Percentiles rank a stretch among this genome's conserved stretches.
Conservation (phyloP, 2,888 invertebrate species). For the Phasia obesa region DNA sequence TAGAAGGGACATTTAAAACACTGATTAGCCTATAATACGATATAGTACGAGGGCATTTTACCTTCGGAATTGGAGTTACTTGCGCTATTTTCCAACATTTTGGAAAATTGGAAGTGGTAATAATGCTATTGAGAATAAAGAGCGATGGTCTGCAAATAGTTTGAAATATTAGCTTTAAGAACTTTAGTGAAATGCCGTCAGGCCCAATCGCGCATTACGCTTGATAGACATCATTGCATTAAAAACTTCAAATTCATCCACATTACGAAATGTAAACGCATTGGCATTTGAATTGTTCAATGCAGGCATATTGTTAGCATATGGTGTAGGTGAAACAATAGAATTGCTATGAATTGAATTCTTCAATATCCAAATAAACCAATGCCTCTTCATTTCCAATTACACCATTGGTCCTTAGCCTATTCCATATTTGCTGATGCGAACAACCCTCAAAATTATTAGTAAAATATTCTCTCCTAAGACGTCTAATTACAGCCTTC, state of each 20-base stretch:
- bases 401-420: not conserved
- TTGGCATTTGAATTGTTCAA: not conserved
- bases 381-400: not conserved
- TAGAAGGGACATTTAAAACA: not conserved
- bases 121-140: not conserved
- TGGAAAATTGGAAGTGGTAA: not conserved
- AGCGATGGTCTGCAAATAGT: not conserved
- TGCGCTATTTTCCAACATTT: not conserved
- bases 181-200: not conserved
- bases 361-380: not conserved
- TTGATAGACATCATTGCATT: not conserved
- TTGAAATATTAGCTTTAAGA: not conserved
- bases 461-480: not conserved
- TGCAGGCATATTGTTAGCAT: not conserved
- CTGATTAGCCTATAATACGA: not conserved
- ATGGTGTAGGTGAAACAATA: not conserved
- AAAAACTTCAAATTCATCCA: not conserved
- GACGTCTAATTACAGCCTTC: not conserved
- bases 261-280: not conserved
- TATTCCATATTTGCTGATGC: not conserved
- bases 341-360: not conserved
- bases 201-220: not conserved
- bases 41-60: not conserved
- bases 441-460: not conserved
- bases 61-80: not conserved